Evolutionary conservation across 1,140 invertebrate genomes (phyloP).

Genomic region (Latrodectus geometricus): DNA sequence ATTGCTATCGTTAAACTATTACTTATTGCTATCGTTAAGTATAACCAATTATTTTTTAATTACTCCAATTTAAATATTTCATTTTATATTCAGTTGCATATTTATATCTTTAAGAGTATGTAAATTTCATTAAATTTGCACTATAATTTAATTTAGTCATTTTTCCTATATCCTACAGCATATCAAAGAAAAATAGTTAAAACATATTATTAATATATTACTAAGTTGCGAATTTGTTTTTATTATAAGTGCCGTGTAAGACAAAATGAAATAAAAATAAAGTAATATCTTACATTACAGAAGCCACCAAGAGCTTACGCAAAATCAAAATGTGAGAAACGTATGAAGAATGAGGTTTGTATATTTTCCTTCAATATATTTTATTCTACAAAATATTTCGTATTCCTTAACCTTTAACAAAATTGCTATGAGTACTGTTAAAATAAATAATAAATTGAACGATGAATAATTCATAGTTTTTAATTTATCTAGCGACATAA

Average conservation of each 20-base stretch:
- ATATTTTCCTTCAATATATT: not conserved
- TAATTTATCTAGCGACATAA: not conserved
- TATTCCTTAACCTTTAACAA: not conserved
- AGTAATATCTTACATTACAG: not conserved
- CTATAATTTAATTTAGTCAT: too few relatives aligned
- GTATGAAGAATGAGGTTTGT: conserved; percentile 32
- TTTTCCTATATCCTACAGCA: too few relatives aligned
- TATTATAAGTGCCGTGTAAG: not conserved
- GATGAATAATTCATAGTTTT: not conserved
- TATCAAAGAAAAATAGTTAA: too few relatives aligned
- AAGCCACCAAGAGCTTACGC: conserved; percentile 30
- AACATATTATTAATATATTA: too few relatives aligned
- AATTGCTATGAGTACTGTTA: not conserved
- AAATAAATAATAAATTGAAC: too few relatives aligned
- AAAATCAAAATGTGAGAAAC: conserved; percentile 32
- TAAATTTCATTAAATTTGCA: too few relatives aligned
- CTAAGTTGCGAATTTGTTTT: not conserved
- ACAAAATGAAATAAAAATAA: not conserved
- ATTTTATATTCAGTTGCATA: too few relatives aligned
- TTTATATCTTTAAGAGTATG: too few relatives aligned
- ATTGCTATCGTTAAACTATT: too few relatives aligned
- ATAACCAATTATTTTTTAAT: too few relatives aligned
- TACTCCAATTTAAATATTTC: too few relatives aligned
- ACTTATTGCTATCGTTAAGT: too few relatives aligned
- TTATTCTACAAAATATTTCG: not conserved